These are phyloP conservation scores for Gouania willdenowi DNA, from an alignment of 2,797 vertebrate genomes.

Conservation along the genomic window DNA sequence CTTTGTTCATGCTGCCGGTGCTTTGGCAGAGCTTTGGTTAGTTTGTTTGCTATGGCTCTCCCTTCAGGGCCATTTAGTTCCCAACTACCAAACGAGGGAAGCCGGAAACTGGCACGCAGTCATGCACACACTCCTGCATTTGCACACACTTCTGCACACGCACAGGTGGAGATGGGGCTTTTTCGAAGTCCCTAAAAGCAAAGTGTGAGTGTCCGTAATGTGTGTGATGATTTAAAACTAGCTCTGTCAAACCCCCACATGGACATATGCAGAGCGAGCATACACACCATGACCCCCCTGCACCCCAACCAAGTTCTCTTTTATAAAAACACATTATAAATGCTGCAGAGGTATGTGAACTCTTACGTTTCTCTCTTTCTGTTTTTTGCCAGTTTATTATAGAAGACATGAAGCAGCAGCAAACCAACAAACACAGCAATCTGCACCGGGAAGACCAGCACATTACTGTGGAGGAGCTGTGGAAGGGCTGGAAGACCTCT, in stretches of 20 bases:
- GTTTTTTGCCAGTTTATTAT: constrained; percentile 86
- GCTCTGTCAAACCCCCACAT: constrained; percentile 35
- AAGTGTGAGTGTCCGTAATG: constrained; percentile 9
- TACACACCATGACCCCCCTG: background rate
- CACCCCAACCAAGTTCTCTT: background rate
- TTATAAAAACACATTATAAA: background rate
- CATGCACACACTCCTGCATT: constrained; percentile 4
- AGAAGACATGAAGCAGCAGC: constrained; percentile 95
- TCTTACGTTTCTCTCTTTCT: background rate
- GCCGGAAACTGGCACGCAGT: constrained; percentile 20
- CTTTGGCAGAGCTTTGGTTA: constrained; percentile 20
- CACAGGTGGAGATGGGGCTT: constrained; percentile 44
- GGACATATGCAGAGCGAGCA: constrained; percentile 20
- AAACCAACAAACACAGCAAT: constrained; percentile 91
- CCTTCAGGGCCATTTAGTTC: constrained; percentile 20
- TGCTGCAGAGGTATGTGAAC: background rate
- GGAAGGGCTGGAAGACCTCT: constrained; percentile 94
- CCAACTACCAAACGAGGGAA: constrained; percentile 29
- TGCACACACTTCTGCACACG: constrained; percentile 21
- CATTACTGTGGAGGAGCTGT: constrained; percentile 95
- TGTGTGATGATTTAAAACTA: constrained; percentile 24
- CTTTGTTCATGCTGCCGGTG: constrained; percentile 14
- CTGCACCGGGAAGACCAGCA: constrained; percentile 97
- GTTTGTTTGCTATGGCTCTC: constrained; percentile 20
- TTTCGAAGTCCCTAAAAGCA: constrained; percentile 66